Base-by-base conservation (phyloP, 1,140 invertebrate species). In the Cotesia chilonis region DNA sequence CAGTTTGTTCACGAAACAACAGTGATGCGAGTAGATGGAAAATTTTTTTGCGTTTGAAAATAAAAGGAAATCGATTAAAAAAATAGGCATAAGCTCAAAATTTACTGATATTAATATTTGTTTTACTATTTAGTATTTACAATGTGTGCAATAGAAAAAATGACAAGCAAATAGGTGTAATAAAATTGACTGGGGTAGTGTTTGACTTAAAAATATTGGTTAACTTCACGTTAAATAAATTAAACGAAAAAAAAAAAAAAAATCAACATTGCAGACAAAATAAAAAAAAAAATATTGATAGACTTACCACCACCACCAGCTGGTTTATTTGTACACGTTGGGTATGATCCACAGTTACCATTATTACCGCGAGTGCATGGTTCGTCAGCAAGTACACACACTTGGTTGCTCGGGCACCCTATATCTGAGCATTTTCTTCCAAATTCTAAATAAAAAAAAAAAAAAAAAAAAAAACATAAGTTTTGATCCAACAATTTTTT, bases 371-470 rank as follows among this genome's bases (percentile, higher is more conserved):
- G 73, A 85, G 88, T 87, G 81, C 92, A 93, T 2, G 91, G 91
- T 78, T 93, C 92, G 75, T 91, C 90, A 17, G 88, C 90, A 81
- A 94, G 89, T n/a, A 93, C 88, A 80, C 92, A 93, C 68, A 89
- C 88, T 84, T 94, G 90, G 73, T 87, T 91, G 77, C 89, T 91
- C 35, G 89, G 83, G 78, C 92, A 94, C 66, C 92, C 92, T 76
- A 94, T 94, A 79, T 94, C 92, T 76, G 89, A 90, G 81, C 92
- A 94, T 10, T 88, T 89, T 76, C 92, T 89, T 65, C 92, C 92
- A 82, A 93, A 94, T 86, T 93, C 92, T 93, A 82, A 3, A 86
- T n/a, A 88, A 80, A 74, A 57, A 60, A 36, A 7, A 66, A 67
- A 17, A 12, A 55, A 1, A 9, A 55, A 12, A 0, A 55, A 14